Base-by-base conservation (phyloP, 2,113 vertebrate genomes). In the Lamprologus sp. region DNA sequence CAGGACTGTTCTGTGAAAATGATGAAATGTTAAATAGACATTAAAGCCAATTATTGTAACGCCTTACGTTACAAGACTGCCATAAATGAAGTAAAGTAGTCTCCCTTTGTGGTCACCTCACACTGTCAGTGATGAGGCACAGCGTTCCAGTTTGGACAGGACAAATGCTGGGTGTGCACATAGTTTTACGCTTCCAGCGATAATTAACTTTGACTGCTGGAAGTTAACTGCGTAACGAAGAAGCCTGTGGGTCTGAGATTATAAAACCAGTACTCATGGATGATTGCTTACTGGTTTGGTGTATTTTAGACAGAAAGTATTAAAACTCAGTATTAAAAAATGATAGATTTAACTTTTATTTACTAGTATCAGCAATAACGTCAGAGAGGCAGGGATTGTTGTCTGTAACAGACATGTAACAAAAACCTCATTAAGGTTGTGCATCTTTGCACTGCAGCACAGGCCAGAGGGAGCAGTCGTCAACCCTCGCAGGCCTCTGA, bases 201-300 rank as follows among this genome's bases (percentile, higher is more conserved):
- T 94, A 93, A 93, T 93, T 93, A 93, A 93, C 92, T 93, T 92
- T 93, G 88, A 90, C 90, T 88, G 73, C 87, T 83, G 81, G 79
- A 92, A 85, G 86, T 84, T 49, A 84, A 86, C 73, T 63, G 28
- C 33, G 5, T 56, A 83, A 89, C 79, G 47, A 68, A 70, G 81
- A 86, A 89, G 82, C 82, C 68, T 85, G 80, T 83, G 75, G 19
- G 70, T 86, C 55, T 63, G 21, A 26, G 83, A 83, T 26, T 35
- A 15, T 54, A 11, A 68, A 51, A 51, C 42, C 31, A 49, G 26
- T 49, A 28, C 15, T 77, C 9, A 9, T 31, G 15, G 40, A 45
- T 42, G 40, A 5, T 7, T 73, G 40, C 68, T 45, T 73, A 73
- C 73, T 51, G 23, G 28, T 19, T 75, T 75, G 45, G 15, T 51